Percentiles rank a stretch among this genome's conserved stretches.
These are phyloP conservation scores for Platichthys stellatus DNA, from an alignment of 2,113 vertebrate species.

Conservation along the genomic window DNA sequence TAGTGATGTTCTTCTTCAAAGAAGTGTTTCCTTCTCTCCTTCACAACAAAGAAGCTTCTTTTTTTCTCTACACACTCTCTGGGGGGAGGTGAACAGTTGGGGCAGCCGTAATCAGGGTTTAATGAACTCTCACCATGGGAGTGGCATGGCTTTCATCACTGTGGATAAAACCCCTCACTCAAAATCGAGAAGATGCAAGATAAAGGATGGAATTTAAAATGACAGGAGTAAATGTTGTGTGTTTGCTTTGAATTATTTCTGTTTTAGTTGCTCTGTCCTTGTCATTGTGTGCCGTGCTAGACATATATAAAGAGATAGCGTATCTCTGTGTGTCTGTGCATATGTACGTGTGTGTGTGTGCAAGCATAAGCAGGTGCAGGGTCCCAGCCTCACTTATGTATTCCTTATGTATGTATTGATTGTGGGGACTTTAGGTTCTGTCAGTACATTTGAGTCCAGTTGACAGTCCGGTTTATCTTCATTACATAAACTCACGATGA, in stretches of 20 bases:
- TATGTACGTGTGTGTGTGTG: constrained; percentile 1
- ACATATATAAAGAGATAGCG: not conserved
- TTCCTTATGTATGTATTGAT: constrained; percentile 42
- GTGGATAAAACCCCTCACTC: not conserved
- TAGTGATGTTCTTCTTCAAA: not conserved
- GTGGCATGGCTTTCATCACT: constrained; percentile 24
- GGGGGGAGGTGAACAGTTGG: not conserved
- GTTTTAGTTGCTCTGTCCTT: constrained; percentile 4
- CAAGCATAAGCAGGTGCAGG: constrained; percentile 7
- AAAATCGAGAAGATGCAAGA: not conserved
- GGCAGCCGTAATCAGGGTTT: constrained; percentile 24
- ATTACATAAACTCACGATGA: too few relatives aligned
- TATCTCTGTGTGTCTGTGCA: not conserved
- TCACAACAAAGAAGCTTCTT: not conserved
- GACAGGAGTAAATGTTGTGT: not conserved
- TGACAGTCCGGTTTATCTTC: constrained; percentile 52
- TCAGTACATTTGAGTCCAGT: constrained; percentile 38
- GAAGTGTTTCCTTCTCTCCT: not conserved
- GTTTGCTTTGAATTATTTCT: constrained; percentile 17
- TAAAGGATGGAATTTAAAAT: constrained; percentile 16
- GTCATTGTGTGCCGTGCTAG: not conserved
- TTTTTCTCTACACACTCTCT: not conserved
- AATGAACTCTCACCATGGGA: constrained; percentile 52
- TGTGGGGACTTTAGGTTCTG: constrained; percentile 10
- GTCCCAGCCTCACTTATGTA: constrained; percentile 26